Evolutionary conservation across 53 echinoderm and acorn worm species (phyloP).

Genomic region (Paracentrotus lividus): DNA sequence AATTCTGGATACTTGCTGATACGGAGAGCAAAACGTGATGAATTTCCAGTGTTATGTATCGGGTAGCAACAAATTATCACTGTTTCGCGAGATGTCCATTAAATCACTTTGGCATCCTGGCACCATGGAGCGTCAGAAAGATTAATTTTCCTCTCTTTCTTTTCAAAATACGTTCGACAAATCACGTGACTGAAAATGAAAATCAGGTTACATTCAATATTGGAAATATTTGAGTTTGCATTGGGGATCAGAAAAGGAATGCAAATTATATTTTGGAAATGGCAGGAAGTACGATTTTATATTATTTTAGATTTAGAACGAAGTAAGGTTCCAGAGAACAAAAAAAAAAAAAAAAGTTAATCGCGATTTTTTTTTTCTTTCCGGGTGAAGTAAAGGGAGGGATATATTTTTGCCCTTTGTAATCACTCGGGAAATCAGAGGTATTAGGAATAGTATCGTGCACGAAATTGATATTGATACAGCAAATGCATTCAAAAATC

Average conservation of each 20-base stretch:
- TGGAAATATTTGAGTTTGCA: neutral
- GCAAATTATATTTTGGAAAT: neutral
- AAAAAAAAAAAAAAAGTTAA: neutral
- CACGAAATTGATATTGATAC: conserved; percentile 54
- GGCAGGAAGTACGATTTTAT: neutral
- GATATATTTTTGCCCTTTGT: neutral
- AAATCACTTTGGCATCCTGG: neutral
- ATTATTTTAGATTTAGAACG: neutral
- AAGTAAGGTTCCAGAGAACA: neutral
- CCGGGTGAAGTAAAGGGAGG: neutral
- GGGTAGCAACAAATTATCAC: conserved; percentile 9
- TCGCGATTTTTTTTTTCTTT: neutral
- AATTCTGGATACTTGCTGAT: conserved; percentile 34
- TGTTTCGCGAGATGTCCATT: conserved; percentile 4
- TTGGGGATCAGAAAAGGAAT: neutral
- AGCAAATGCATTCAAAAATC: conserved; percentile 28
- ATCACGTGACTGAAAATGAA: neutral
- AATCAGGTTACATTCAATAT: neutral
- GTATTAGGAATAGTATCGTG: conserved; percentile 21
- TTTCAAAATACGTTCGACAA: neutral
- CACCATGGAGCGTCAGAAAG: conserved; percentile 20
- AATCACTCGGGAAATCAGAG: conserved; percentile 30
- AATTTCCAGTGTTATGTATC: conserved; percentile 28
- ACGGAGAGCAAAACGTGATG: conserved; percentile 15
- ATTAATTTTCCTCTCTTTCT: neutral